phyloP scores from a whole-genome alignment of 2,888 invertebrate genomes.

The Pseudococcus jackbeardsleyi region DNA sequence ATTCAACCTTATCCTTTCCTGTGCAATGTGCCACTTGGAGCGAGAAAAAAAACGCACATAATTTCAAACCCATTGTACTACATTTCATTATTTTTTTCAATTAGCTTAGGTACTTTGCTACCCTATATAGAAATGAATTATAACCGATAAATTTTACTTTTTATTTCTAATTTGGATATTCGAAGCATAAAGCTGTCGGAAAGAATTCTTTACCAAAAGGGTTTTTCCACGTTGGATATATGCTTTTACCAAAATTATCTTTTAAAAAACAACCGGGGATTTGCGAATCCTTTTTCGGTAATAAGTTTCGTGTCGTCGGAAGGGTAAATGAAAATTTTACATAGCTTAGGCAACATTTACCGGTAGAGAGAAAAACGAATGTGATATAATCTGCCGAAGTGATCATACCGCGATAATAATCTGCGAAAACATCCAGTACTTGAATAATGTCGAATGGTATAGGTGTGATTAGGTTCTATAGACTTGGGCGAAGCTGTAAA shows the following conservation, averaged over 20 bases:
- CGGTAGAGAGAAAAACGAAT: background rate
- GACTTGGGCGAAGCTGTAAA: background rate
- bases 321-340: constrained; percentile 36
- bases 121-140: background rate
- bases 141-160: constrained; percentile 30
- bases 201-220: background rate
- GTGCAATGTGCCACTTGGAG: background rate
- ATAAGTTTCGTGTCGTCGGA: background rate
- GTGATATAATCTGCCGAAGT: background rate
- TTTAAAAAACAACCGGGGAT: constrained; percentile 22
- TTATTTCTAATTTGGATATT: constrained; percentile 8
- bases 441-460: background rate
- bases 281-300: constrained; percentile 15
- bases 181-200: constrained; percentile 25
- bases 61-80: background rate
- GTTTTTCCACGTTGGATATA: background rate
- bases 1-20: constrained; percentile 2
- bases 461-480: background rate
- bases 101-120: background rate
- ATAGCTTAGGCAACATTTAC: background rate
- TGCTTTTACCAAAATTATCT: constrained; percentile 42
- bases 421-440: background rate
- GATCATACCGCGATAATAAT: constrained; percentile 29
- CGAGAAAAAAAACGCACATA: background rate
- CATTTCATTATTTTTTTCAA: constrained; percentile 45